phyloP scores from a whole-genome alignment of 2,113 vertebrate species.

The Misgurnus mizolepis region DNA sequence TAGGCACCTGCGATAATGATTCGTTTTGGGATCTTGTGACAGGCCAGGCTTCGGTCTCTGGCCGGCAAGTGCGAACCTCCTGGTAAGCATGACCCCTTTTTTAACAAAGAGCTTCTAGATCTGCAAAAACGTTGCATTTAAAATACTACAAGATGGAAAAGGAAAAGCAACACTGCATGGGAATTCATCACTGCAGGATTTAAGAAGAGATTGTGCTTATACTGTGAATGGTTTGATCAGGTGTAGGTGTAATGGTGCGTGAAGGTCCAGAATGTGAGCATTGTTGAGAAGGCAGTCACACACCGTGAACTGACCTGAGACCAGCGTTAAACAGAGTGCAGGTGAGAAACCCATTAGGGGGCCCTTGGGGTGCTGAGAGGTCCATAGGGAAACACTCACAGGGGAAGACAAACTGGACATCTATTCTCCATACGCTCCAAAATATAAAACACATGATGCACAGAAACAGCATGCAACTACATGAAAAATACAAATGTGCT shows the following conservation, averaged over 20 bases:
- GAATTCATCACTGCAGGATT: neutral
- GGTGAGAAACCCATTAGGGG: slow-evolving; percentile 51
- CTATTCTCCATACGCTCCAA: slow-evolving; percentile 32
- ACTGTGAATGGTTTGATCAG: slow-evolving; percentile 23
- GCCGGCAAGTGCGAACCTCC: slow-evolving; percentile 4
- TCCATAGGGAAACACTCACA: slow-evolving; percentile 15
- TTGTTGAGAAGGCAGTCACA: neutral
- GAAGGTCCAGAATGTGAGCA: neutral
- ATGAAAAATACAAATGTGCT: no score
- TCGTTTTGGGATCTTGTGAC: slow-evolving; percentile 19
- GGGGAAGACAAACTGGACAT: slow-evolving; percentile 23
- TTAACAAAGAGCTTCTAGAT: neutral
- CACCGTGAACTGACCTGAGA: neutral
- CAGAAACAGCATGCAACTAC: no score
- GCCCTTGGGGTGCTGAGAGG: neutral
- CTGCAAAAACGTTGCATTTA: neutral
- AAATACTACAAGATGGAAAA: no score
- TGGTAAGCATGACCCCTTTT: slow-evolving; percentile 30
- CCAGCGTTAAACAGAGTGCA: slow-evolving; percentile 2
- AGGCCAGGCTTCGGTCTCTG: slow-evolving; percentile 8
- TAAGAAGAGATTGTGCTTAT: neutral
- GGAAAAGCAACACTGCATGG: no score
- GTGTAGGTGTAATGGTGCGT: slow-evolving; percentile 30
- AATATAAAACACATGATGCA: no score
- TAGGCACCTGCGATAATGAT: slow-evolving; percentile 45